Evolutionary conservation across 2,888 invertebrate species (phyloP), one percentile per base, ranked within the genome.

Genomic region (Zeuzera pyrina): DNA sequence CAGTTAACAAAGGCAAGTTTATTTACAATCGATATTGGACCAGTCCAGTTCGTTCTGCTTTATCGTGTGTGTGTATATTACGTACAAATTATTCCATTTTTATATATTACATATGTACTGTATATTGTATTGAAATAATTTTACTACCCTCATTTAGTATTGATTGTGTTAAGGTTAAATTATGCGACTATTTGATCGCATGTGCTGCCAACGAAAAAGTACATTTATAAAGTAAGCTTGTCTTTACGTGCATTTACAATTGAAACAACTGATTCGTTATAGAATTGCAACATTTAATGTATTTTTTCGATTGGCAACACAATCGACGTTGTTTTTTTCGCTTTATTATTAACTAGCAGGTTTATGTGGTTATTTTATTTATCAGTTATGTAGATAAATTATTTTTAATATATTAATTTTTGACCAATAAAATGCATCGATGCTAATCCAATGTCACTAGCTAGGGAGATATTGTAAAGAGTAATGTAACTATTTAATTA

Each of bases 401-500:
- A 76, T 76, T 73, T 61, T 67, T 70, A 69, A 65, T 68, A 72
- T 69, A 69, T 76, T 70, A 68, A 64, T 70, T 76, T 55, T 66
- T 69, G 79, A 77, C 76, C 72, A 76, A 76, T 72, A 71, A 67
- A 72, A 72, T 72, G 77, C 76, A 76, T 77, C 77, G 77, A 72
- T 66, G 71, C 69, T 72, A 63, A 65, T 65, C 58, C 55, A 60
- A 57, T 56, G 74, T 77, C 76, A 76, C 67, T 77, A 78, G 81
- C 77, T 77, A 78, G 77, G 77, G 66, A 73, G 63, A 70, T 63
- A 78, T 73, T 79, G 81, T 83, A 81, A 79, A 83, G 73, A 78
- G 58, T 76, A 78, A 74, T 79, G 69, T 81, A 81, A 81, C 78
- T 81, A 83, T 83, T 79, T 79, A 83, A 81, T 76, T 77, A 72